phyloP scores from a whole-genome alignment of 2,113 vertebrate genomes.

The Pluvianellus socialis region DNA sequence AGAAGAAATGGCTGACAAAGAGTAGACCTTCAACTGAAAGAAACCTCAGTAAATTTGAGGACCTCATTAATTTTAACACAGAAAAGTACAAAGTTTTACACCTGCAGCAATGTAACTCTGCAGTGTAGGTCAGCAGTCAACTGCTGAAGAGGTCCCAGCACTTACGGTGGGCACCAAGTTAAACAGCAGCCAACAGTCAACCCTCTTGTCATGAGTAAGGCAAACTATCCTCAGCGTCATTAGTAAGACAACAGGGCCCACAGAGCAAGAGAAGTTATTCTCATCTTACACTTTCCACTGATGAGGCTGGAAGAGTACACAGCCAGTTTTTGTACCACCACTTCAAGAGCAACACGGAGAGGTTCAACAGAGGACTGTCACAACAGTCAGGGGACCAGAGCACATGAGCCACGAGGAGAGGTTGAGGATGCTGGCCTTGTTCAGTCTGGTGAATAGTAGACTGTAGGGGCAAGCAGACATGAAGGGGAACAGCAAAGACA shows the following conservation, averaged over 20 bases:
- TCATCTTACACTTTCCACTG: background rate
- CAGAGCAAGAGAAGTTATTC: background rate
- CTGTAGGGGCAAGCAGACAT: background rate
- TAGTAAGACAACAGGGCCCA: background rate
- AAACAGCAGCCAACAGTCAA: background rate
- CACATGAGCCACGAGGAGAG: accelerated
- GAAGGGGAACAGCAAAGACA: background rate
- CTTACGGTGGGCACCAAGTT: background rate
- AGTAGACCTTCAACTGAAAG: background rate
- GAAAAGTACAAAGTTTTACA: background rate
- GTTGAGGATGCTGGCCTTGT: background rate
- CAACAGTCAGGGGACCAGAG: background rate
- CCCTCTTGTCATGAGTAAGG: background rate
- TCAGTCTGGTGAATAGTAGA: background rate
- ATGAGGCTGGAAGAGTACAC: background rate
- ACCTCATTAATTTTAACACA: background rate
- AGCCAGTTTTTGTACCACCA: background rate
- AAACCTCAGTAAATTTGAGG: background rate
- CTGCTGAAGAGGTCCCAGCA: background rate
- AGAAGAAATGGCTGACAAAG: background rate
- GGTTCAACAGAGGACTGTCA: background rate
- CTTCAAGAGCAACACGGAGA: background rate
- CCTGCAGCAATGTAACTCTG: background rate
- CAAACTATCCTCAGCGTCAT: background rate
- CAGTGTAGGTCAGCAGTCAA: background rate